Evolutionary conservation across 2,888 invertebrate genomes (phyloP).

Genomic region (Periphyllus acericola): DNA sequence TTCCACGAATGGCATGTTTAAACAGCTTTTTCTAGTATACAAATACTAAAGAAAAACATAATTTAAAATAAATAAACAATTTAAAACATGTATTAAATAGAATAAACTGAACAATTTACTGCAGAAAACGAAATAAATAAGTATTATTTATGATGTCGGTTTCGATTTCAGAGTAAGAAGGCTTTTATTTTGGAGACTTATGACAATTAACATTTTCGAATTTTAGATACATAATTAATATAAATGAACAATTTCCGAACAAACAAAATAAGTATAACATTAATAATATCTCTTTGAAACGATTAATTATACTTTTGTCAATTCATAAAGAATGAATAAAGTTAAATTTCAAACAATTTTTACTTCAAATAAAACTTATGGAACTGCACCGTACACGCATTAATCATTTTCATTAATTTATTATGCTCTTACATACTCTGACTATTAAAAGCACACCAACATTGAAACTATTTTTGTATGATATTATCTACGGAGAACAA

Average conservation of each 20-base stretch:
- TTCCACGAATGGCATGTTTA: background rate
- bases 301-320: constrained; percentile 12
- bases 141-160: background rate
- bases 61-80: background rate
- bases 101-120: background rate
- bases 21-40: background rate
- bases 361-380: background rate
- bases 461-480: too few relatives aligned
- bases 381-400: background rate
- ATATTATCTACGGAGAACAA: too few relatives aligned
- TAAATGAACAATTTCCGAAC: constrained; percentile 5
- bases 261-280: background rate
- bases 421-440: background rate
- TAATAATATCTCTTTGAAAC: background rate
- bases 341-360: constrained; percentile 2
- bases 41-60: background rate
- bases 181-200: background rate
- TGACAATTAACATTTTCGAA: background rate
- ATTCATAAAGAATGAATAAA: constrained; percentile 8
- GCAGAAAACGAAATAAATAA: background rate
- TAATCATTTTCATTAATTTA: constrained; percentile 10
- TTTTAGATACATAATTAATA: constrained; percentile 17
- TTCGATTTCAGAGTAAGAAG: background rate
- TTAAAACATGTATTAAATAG: background rate
- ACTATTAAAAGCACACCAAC: too few relatives aligned